Percentiles rank a stretch among this genome's conserved stretches.
phyloP scores from a whole-genome alignment of 2,113 vertebrate genomes.

The Garra rufa region DNA sequence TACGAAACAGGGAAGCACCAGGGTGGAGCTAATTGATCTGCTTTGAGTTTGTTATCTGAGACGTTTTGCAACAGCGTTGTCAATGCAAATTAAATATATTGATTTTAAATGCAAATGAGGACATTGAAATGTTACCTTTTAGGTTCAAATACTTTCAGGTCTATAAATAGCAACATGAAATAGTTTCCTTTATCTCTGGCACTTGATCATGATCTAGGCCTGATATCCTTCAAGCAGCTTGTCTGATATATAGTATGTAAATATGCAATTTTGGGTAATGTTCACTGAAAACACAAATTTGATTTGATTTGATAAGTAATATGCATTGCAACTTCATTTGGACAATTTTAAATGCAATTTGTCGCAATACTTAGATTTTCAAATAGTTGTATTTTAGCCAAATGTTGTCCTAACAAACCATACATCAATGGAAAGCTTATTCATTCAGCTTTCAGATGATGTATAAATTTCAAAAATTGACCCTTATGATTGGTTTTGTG shows the following conservation, averaged over 20 bases:
- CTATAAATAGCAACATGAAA: not conserved
- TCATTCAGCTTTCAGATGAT: too few species aligned
- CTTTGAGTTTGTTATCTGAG: not conserved
- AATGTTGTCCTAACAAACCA: too few species aligned
- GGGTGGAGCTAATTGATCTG: not conserved
- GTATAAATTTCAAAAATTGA: too few species aligned
- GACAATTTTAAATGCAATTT: too few species aligned
- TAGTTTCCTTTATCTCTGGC: not conserved
- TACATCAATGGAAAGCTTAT: too few species aligned
- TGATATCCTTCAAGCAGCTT: not conserved
- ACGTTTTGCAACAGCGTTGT: not conserved
- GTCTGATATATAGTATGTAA: not conserved
- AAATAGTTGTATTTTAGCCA: too few species aligned
- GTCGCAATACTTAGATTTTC: too few species aligned
- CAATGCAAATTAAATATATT: not conserved
- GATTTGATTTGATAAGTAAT: too few species aligned
- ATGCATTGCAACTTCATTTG: too few species aligned
- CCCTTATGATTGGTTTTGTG: too few species aligned
- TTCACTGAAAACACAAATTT: not conserved
- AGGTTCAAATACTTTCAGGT: not conserved
- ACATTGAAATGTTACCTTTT: not conserved
- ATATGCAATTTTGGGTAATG: not conserved
- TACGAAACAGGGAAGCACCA: slow-evolving; percentile 2
- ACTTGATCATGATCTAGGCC: not conserved
- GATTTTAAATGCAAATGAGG: not conserved